These are phyloP conservation scores for Siniperca undulata DNA, from an alignment of 2,797 vertebrate species.

Conservation along the genomic window DNA sequence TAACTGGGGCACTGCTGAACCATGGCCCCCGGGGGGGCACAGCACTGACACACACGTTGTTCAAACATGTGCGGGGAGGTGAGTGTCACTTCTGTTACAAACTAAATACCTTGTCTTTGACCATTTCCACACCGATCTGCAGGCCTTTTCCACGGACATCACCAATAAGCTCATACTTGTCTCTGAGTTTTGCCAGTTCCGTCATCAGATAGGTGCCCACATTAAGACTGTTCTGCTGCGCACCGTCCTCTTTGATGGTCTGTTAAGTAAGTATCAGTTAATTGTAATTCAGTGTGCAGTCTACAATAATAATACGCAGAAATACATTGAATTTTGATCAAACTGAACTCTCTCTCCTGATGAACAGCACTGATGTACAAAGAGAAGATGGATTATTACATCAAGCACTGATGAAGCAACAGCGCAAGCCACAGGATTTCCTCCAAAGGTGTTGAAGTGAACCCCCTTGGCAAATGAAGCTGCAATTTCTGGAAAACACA, in stretches of 20 bases:
- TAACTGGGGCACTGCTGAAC: slow-evolving; percentile 67
- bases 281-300: neutral
- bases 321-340: neutral
- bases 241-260: slow-evolving; percentile 89
- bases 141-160: slow-evolving; percentile 97
- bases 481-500: slow-evolving; percentile 89
- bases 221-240: slow-evolving; percentile 86
- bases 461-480: slow-evolving; percentile 82
- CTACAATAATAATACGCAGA: neutral
- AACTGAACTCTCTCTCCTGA: neutral
- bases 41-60: slow-evolving; percentile 32
- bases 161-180: slow-evolving; percentile 92
- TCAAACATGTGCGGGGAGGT: slow-evolving; percentile 30
- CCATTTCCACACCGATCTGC: slow-evolving; percentile 95
- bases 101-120: slow-evolving; percentile 90
- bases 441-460: slow-evolving; percentile 95
- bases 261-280: slow-evolving; percentile 58
- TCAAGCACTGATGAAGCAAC: slow-evolving; percentile 92
- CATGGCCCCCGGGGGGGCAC: slow-evolving; percentile 30
- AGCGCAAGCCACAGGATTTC: slow-evolving; percentile 90
- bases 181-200: slow-evolving; percentile 90
- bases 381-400: slow-evolving; percentile 75
- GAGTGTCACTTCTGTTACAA: neutral
- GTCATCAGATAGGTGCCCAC: slow-evolving; percentile 91
- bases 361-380: neutral